These are phyloP conservation scores for Trichoplusia ni DNA, from an alignment of 1,140 invertebrate species.

Conservation along the genomic window DNA sequence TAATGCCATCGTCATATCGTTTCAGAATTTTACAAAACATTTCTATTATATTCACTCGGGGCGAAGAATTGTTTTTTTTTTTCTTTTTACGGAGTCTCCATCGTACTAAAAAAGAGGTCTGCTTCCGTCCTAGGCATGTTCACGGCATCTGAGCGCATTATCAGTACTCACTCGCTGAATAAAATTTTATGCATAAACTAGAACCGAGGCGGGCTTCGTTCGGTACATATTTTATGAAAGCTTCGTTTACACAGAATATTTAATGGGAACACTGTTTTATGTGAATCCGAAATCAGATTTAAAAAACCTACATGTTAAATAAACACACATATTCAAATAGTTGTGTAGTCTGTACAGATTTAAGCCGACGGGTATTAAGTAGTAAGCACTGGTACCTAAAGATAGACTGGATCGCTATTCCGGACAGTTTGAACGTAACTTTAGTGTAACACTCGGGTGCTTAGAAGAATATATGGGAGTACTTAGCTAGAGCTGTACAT, in stretches of 20 bases:
- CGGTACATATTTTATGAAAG: constrained; percentile 54
- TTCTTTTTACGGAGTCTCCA: not conserved
- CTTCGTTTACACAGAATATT: constrained; percentile 53
- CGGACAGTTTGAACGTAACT: constrained; percentile 3
- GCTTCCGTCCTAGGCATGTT: constrained; percentile 7
- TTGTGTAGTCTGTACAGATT: not conserved
- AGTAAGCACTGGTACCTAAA: not conserved
- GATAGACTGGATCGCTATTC: not conserved
- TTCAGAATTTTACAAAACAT: no score
- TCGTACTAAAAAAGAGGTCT: not conserved
- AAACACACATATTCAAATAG: not conserved
- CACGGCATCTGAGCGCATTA: constrained; percentile 22
- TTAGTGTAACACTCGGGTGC: constrained; percentile 12
- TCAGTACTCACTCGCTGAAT: constrained; percentile 26
- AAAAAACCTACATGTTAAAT: constrained; percentile 24
- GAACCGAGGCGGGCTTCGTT: constrained; percentile 23
- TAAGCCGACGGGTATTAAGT: not conserved
- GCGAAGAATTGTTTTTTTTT: not conserved
- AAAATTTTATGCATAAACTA: constrained; percentile 36
- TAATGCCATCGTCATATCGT: no score
- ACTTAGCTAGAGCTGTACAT: constrained; percentile 18
- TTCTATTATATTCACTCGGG: no score
- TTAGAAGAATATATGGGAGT: constrained; percentile 26
- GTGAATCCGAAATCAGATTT: constrained; percentile 30
- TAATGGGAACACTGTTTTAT: constrained; percentile 40